Base-by-base conservation (phyloP, 1,140 invertebrate species). In the Bicyclus anynana region DNA sequence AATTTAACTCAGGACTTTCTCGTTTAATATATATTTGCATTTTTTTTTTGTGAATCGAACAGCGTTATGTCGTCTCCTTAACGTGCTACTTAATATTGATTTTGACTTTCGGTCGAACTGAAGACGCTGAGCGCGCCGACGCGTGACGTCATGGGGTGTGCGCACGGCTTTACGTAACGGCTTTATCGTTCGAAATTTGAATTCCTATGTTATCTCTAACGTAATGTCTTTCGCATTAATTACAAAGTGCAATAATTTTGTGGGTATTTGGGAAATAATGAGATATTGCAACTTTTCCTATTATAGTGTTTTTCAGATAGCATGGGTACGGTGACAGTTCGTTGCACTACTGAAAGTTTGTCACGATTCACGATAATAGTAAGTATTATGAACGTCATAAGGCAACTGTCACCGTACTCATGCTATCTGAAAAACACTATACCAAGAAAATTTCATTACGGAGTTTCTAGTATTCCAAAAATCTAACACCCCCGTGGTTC, bases 111-210 rank as follows among this genome's bases (percentile, higher is more conserved):
- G 38, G 55, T 47, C 13, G 16, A 33, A 33, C 14, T 23, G 52
- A 46, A 46, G 40, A 48, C 40, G 44, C 49, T 27, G 52, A 35
- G 52, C 17, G 62, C 72, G 62, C n/a, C 69, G 33, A 46, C 49
- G 69, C 69, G 67, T 62, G 52, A 62, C 65, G 74, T 69, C 64
- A 68, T 67, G 67, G 65, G 59, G 62, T 69, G 57, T 65, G 62
- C 60, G 23, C 62, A 66, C 62, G 37, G 53, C 54, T 58, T 70
- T 75, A 76, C 51, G 58, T 76, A 78, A 78, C 75, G 71, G 72
- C 59, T 58, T 59, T 63, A 53, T 57, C 61, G 67, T 65, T 60
- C 51, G 10, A 59, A 59, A 65, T 62, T 58, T 57, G 42, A 35
- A 48, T 26, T 44, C 26, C 44, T 26, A 44, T 29, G 50, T 52